phyloP scores from a whole-genome alignment of 2,113 vertebrate genomes.

The Trachemys scripta region DNA sequence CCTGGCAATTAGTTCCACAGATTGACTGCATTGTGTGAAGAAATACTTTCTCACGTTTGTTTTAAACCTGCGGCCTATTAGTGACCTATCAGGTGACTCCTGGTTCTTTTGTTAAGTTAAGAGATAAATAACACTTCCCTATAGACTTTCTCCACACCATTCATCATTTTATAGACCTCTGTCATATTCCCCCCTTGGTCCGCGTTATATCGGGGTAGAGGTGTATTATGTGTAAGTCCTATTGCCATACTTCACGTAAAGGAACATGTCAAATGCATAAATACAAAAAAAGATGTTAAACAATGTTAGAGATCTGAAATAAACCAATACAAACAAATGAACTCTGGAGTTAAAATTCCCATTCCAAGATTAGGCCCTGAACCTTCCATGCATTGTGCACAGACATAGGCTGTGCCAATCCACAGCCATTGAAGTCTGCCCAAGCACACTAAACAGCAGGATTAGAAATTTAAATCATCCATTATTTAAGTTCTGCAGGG shows the following conservation, averaged over 20 bases:
- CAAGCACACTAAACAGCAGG: rapidly evolving
- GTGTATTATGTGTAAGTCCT: not conserved
- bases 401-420: not conserved
- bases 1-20: too few relatives aligned
- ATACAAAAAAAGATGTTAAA: not conserved
- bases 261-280: not conserved
- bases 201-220: too few relatives aligned
- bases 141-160: too few relatives aligned
- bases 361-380: not conserved
- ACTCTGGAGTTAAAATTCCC: not conserved
- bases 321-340: not conserved
- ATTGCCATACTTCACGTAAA: not conserved
- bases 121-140: too few relatives aligned
- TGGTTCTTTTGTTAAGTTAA: too few relatives aligned
- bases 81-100: too few relatives aligned
- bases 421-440: rapidly evolving
- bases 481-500: not conserved
- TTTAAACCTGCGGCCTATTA: too few relatives aligned
- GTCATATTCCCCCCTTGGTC: too few relatives aligned
- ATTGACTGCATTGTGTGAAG: too few relatives aligned
- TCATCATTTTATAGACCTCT: too few relatives aligned
- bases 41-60: too few relatives aligned
- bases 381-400: rapidly evolving
- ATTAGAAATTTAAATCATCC: not conserved
- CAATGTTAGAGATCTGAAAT: not conserved